A percentile compares a stretch with the other conserved stretches of the same genome.
These are phyloP conservation scores for Euleptes europaea DNA, from an alignment of 2,113 vertebrate species.

Conservation along the genomic window DNA sequence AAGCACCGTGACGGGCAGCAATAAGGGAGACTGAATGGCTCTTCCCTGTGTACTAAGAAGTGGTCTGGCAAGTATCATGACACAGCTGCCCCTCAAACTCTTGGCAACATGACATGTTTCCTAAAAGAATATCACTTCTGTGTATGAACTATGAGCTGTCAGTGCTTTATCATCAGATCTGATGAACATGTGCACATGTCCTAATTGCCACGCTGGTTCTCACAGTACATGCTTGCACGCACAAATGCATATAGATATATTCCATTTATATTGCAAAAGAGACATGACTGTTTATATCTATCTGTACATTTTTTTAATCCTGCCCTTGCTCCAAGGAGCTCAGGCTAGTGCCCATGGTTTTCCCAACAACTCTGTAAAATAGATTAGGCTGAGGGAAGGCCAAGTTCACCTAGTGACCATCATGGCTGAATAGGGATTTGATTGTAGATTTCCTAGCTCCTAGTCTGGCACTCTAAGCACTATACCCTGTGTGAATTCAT, in stretches of 20 bases:
- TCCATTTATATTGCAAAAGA: neutral
- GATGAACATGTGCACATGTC: neutral
- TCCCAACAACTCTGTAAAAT: too few relatives aligned
- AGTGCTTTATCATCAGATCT: too few relatives aligned
- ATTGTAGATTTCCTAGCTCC: too few relatives aligned
- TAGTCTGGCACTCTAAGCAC: too few relatives aligned
- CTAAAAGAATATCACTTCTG: neutral
- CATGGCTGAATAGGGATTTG: too few relatives aligned
- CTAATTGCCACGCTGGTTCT: neutral
- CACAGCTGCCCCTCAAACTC: neutral
- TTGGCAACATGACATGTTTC: neutral
- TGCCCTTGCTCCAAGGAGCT: neutral
- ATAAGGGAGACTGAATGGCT: neutral
- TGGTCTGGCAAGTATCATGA: neutral
- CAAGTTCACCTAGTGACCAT: too few relatives aligned
- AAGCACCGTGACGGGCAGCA: slow-evolving; percentile 30
- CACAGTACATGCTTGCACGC: too few relatives aligned
- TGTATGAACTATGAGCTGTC: too few relatives aligned
- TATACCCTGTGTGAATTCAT: neutral
- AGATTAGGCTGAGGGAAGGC: too few relatives aligned
- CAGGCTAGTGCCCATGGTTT: too few relatives aligned
- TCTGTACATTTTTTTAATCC: neutral
- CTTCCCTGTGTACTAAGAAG: slow-evolving; percentile 10
- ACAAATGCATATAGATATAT: too few relatives aligned
- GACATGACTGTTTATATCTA: neutral